These are phyloP conservation scores for Leptonema lineaticorne DNA, from an alignment of 1,140 invertebrate species.

Conservation along the genomic window DNA sequence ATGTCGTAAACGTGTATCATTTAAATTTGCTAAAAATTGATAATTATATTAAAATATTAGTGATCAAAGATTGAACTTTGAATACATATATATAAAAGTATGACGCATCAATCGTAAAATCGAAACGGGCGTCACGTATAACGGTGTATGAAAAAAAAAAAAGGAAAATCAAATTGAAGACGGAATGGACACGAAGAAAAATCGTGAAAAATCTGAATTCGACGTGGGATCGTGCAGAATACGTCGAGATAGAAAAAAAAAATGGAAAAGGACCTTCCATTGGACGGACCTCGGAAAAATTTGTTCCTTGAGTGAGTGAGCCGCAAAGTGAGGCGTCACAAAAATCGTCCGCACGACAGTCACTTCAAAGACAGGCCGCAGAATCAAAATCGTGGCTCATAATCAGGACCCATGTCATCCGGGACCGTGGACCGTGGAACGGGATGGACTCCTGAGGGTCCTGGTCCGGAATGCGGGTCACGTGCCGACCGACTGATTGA, in stretches of 20 bases:
- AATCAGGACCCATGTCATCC: constrained; percentile 30
- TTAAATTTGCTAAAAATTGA: too few species aligned
- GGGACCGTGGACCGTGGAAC: background rate
- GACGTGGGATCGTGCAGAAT: background rate
- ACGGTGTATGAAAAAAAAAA: too few species aligned
- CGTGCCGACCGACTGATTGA: constrained; percentile 38
- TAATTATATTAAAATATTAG: too few species aligned
- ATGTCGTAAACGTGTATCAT: too few species aligned
- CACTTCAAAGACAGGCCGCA: constrained; percentile 27
- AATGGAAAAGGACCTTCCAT: background rate
- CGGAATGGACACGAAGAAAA: too few species aligned
- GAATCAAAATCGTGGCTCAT: constrained; percentile 31
- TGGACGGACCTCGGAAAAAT: background rate
- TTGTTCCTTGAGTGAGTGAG: background rate
- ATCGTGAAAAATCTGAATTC: background rate
- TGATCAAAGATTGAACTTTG: too few species aligned
- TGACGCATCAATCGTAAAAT: too few species aligned
- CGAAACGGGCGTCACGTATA: too few species aligned
- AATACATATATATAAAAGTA: too few species aligned
- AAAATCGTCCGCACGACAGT: background rate
- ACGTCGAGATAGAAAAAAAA: background rate
- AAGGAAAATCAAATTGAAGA: too few species aligned
- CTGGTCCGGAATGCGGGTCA: constrained; percentile 17
- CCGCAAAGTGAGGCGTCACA: background rate
- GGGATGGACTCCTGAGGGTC: background rate